phyloP scores from a whole-genome alignment of 2,797 vertebrate genomes.

The Takifugu ocellatus region DNA sequence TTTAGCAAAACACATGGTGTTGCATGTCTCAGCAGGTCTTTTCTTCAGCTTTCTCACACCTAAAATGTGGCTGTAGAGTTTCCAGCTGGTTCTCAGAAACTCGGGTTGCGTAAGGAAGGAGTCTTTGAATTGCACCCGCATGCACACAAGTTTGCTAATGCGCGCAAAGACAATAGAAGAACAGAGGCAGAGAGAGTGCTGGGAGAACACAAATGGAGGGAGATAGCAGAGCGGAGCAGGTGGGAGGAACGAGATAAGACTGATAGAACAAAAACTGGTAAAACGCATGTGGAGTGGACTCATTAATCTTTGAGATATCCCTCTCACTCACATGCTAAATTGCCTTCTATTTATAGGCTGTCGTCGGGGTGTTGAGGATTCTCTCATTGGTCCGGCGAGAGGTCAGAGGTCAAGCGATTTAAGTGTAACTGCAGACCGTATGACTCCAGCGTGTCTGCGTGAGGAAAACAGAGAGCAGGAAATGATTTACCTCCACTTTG shows the following conservation, averaged over 20 bases:
- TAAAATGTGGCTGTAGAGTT: too few relatives aligned
- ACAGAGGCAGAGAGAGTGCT: constrained; percentile 1
- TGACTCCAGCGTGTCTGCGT: constrained; percentile 24
- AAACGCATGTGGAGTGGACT: constrained; percentile 51
- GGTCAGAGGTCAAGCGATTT: constrained; percentile 66
- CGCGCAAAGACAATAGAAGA: constrained; percentile 21
- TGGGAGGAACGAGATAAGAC: constrained; percentile 39
- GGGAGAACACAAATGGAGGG: constrained; percentile 17
- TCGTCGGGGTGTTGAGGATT: constrained; percentile 30
- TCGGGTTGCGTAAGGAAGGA: background rate
- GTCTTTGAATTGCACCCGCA: background rate
- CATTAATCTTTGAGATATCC: constrained; percentile 62
- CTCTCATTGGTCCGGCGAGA: constrained; percentile 50
- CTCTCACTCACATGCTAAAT: constrained; percentile 50
- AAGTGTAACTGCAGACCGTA: constrained; percentile 44
- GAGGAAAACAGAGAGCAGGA: constrained; percentile 10
- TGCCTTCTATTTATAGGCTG: constrained; percentile 66
- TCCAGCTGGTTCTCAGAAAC: too few relatives aligned
- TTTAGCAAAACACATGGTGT: too few relatives aligned
- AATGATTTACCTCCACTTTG: constrained; percentile 61
- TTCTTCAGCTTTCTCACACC: too few relatives aligned
- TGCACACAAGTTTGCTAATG: background rate
- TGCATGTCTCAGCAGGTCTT: too few relatives aligned
- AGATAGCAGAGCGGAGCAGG: constrained; percentile 28
- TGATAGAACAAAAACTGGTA: constrained; percentile 52